Conservation (phyloP, 2,113 vertebrate species). For the Chrysochloris asiatica region DNA sequence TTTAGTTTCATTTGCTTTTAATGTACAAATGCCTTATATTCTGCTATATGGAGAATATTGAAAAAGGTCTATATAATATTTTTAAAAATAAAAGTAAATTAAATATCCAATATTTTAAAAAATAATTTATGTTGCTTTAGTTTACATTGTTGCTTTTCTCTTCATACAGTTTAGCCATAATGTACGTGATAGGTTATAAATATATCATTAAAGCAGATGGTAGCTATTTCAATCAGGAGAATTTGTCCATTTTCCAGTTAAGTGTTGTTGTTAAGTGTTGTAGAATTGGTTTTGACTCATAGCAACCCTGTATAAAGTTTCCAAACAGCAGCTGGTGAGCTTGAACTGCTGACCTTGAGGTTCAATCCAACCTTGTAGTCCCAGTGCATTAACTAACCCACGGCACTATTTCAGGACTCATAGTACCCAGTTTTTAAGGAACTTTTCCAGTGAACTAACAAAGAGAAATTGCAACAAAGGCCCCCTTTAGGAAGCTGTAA, state of each 20-base stretch:
- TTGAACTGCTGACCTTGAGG: too few species aligned
- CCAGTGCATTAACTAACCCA: too few species aligned
- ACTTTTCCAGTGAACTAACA: conserved; percentile 38
- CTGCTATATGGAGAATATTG: conserved; percentile 1
- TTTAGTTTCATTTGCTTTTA: conserved; percentile 25
- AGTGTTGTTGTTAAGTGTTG: conserved; percentile 11
- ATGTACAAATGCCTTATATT: not conserved
- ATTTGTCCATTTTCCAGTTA: conserved; percentile 27
- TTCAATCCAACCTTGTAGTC: too few species aligned
- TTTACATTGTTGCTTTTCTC: not conserved
- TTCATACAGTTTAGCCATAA: not conserved
- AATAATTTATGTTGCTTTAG: not conserved
- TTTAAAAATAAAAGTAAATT: not conserved
- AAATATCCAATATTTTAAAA: too few species aligned
- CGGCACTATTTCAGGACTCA: too few species aligned
- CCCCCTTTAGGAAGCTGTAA: conserved; percentile 66
- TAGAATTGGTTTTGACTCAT: too few species aligned
- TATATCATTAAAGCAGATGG: not conserved
- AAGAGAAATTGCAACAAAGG: conserved; percentile 38
- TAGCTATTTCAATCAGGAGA: not conserved
- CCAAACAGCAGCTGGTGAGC: too few species aligned
- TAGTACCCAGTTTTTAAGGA: not conserved
- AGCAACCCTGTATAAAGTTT: too few species aligned
- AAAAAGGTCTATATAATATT: conserved; percentile 32
- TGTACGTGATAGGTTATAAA: not conserved